Percentiles rank a stretch among this genome's conserved stretches.
These are phyloP conservation scores for Coleophora deauratella DNA, from an alignment of 2,888 invertebrate genomes.

Conservation along the genomic window DNA sequence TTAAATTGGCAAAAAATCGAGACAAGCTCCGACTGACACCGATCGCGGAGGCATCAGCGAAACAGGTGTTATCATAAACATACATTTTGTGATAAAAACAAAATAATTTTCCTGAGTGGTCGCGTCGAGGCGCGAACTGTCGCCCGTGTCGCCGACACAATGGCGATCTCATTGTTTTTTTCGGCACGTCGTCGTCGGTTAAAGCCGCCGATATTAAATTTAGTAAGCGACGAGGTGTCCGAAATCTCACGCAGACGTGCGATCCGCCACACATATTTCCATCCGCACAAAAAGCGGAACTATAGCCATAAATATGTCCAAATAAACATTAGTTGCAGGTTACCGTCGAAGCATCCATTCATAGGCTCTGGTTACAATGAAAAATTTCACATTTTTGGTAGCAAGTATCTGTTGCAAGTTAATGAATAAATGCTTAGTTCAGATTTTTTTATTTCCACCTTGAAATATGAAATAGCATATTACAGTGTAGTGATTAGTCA, in stretches of 20 bases:
- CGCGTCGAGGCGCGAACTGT: slow-evolving; percentile 70
- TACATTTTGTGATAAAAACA: slow-evolving; percentile 73
- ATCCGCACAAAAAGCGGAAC: slow-evolving; percentile 73
- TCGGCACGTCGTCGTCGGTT: slow-evolving; percentile 54
- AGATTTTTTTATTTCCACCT: too few relatives aligned
- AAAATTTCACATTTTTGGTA: too few relatives aligned
- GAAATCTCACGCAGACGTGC: slow-evolving; percentile 74
- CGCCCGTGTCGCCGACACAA: slow-evolving; percentile 71
- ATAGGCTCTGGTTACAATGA: slow-evolving; percentile 38
- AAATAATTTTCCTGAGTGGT: slow-evolving; percentile 73
- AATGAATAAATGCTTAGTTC: too few relatives aligned
- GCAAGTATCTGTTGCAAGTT: too few relatives aligned
- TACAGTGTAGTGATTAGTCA: too few relatives aligned
- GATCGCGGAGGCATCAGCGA: slow-evolving; percentile 71
- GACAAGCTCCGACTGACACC: slow-evolving; percentile 68
- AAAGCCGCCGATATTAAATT: slow-evolving; percentile 72
- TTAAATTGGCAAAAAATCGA: slow-evolving; percentile 72
- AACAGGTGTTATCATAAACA: slow-evolving; percentile 75
- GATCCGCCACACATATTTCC: slow-evolving; percentile 76
- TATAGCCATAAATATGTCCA: slow-evolving; percentile 76
- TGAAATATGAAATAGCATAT: too few relatives aligned
- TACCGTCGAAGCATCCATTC: slow-evolving; percentile 45
- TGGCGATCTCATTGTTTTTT: slow-evolving; percentile 68
- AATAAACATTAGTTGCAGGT: slow-evolving; percentile 69
- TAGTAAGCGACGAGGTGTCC: slow-evolving; percentile 74